Evolutionary conservation across 2,797 vertebrate genomes (phyloP), one percentile per base, ranked within the genome.

Genomic region (Margarornis squamiger): DNA sequence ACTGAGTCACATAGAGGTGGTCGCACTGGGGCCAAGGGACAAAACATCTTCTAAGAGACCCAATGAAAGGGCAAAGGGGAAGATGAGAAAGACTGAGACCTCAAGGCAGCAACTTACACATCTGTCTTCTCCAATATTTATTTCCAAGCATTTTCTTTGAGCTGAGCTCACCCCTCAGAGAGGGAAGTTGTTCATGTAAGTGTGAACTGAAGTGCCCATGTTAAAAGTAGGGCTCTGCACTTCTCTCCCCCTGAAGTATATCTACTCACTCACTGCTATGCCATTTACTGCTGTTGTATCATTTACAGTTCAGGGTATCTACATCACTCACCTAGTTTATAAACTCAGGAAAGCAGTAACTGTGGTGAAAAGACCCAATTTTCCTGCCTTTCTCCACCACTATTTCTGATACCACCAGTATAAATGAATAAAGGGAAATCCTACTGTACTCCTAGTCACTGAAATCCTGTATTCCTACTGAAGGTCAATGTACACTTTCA

Each of bases 1-100:
- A 83, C 16, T 0, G 6, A 83, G 34, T 26, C 8, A 57, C 36
- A 7, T 3, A 0, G 58, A 55, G 36, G 17, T 0, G 0, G 9
- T 55, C 24, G 17, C 21, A 63, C 2, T 6, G 13, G 30, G 8
- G 10, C 0, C 20, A 34, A 72, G n/a, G 27, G 39, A 72, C 0
- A 0, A 26, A 62, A 22, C 16, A 6, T 51, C 30, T 55, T 67
- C 24, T 63, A 43, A 81, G 32, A 67, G 20, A 38, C 22, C 8
- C 26, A 78, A 5, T 19, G 26, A 67, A 91, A 43, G 10, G 17
- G 27, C 10, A 59, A 81, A 87, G 24, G 8, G 32, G 36, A 81
- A 72, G 17, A 32, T 1, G 1, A 92, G 20, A 22, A 61, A 72
- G 6, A 10, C 63, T 87, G 58, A 45, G 41, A 57, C 7, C 8